These are phyloP conservation scores for Monopterus albus DNA, from an alignment of 2,113 vertebrate species.

Conservation along the genomic window DNA sequence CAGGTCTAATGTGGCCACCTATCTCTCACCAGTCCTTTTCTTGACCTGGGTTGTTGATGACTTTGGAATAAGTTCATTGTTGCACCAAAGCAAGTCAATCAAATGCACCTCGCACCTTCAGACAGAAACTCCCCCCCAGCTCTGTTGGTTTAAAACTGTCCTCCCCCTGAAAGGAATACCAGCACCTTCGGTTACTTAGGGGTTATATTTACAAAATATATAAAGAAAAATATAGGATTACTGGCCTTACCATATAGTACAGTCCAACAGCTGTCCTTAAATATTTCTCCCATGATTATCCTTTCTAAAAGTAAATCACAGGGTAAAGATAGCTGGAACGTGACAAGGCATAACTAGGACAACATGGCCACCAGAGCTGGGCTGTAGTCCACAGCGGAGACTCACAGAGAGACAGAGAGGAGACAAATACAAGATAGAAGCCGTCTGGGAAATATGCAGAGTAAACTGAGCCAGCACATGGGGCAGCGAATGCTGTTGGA, in stretches of 20 bases:
- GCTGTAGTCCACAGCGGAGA: constrained; percentile 80
- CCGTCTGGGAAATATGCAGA: background rate
- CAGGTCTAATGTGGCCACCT: background rate
- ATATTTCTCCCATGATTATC: constrained; percentile 98
- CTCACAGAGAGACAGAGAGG: constrained; percentile 31
- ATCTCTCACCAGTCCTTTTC: background rate
- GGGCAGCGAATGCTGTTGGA: background rate
- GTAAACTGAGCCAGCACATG: background rate
- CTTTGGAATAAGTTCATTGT: background rate
- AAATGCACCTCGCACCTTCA: constrained; percentile 30
- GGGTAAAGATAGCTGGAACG: constrained; percentile 98
- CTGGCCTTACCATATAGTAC: constrained; percentile 89
- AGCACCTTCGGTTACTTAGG: constrained; percentile 79
- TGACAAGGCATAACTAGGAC: constrained; percentile 91
- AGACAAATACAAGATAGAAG: background rate
- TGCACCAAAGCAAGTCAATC: constrained; percentile 18
- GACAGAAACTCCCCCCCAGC: constrained; percentile 17
- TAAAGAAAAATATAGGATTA: constrained; percentile 97
- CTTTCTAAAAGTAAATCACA: constrained; percentile 97
- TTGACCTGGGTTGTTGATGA: background rate
- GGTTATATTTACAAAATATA: constrained; percentile 93
- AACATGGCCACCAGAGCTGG: constrained; percentile 78
- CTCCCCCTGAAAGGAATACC: constrained; percentile 61
- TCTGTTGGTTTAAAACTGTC: constrained; percentile 49
- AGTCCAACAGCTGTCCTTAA: constrained; percentile 94